phyloP scores from a whole-genome alignment of 2,888 invertebrate genomes.

The Caenorhabditis uteleia region DNA sequence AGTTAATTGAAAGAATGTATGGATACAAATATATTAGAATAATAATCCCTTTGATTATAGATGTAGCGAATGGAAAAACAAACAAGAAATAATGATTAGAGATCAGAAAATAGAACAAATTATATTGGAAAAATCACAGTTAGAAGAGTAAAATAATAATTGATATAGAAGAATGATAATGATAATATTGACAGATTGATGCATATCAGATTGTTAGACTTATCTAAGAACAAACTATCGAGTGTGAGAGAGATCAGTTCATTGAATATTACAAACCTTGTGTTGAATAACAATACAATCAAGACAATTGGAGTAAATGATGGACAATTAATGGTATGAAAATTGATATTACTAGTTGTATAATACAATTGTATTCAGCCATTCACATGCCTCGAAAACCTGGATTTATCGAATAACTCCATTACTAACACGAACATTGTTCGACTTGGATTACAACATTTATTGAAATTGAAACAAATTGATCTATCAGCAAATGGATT shows the following conservation, averaged over 20 bases:
- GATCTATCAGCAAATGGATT: constrained; percentile 21
- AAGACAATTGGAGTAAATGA: constrained; percentile 17
- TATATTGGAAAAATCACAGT: constrained; percentile 30
- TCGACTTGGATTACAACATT: constrained; percentile 19
- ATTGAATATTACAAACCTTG: constrained; percentile 21
- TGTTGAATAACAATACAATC: constrained; percentile 20
- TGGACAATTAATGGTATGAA: constrained; percentile 4
- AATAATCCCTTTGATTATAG: constrained; percentile 18
- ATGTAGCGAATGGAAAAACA: constrained; percentile 29
- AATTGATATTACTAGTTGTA: too few species aligned
- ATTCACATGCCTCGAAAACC: constrained; percentile 22
- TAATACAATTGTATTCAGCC: too few species aligned
- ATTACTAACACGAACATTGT: constrained; percentile 24
- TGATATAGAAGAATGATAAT: not conserved
- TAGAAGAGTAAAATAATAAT: constrained; percentile 13
- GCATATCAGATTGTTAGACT: constrained; percentile 22
- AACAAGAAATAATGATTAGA: constrained; percentile 28
- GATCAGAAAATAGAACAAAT: constrained; percentile 39
- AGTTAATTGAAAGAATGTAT: constrained; percentile 30
- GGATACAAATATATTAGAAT: not conserved
- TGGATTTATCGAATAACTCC: constrained; percentile 25
- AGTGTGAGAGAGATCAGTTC: constrained; percentile 28
- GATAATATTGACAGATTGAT: constrained; percentile 1
- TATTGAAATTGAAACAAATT: constrained; percentile 17
- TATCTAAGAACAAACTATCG: constrained; percentile 25